Percentiles rank a stretch among this genome's conserved stretches.
phyloP scores from a whole-genome alignment of 2,888 invertebrate species.

The Nemapogon koenigi region DNA sequence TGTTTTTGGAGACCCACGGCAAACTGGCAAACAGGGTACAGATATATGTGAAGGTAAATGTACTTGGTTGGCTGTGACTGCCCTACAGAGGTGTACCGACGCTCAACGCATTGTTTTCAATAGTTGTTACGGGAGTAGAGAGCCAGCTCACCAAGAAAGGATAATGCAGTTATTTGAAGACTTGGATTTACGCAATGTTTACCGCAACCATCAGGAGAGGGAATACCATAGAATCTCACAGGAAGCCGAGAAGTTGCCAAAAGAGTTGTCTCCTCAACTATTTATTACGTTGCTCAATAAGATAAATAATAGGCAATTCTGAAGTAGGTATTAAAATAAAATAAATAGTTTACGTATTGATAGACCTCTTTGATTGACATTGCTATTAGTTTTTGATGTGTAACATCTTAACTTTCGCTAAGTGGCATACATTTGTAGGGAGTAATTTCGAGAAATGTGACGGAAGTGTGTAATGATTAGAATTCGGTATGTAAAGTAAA shows the following conservation, averaged over 20 bases:
- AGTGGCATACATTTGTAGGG: too few species aligned
- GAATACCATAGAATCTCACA: conserved; percentile 72
- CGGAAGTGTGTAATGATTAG: too few species aligned
- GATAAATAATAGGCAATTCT: conserved; percentile 54
- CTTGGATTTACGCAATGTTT: conserved; percentile 68
- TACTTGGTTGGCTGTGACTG: conserved; percentile 82
- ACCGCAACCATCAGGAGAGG: conserved; percentile 72
- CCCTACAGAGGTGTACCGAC: conserved; percentile 70
- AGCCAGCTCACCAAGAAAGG: conserved; percentile 57
- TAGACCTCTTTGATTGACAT: too few species aligned
- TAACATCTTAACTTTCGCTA: too few species aligned
- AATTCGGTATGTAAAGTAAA: too few species aligned
- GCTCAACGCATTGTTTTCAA: conserved; percentile 68
- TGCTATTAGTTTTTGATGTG: too few species aligned
- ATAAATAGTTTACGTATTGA: too few species aligned
- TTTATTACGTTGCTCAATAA: conserved; percentile 75
- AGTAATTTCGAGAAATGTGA: too few species aligned
- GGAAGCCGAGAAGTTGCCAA: conserved; percentile 74
- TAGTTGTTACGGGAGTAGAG: conserved; percentile 69
- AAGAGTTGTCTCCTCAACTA: conserved; percentile 71
- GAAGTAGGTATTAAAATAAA: too few species aligned
- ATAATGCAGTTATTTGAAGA: conserved; percentile 38
- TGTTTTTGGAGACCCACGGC: conserved; percentile 88
- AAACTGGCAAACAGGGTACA: conserved; percentile 46
- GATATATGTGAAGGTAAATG: conserved; percentile 76